A percentile compares a stretch with the other conserved stretches of the same genome.
phyloP scores from a whole-genome alignment of 2,888 invertebrate genomes.

The Torymus auratus region DNA sequence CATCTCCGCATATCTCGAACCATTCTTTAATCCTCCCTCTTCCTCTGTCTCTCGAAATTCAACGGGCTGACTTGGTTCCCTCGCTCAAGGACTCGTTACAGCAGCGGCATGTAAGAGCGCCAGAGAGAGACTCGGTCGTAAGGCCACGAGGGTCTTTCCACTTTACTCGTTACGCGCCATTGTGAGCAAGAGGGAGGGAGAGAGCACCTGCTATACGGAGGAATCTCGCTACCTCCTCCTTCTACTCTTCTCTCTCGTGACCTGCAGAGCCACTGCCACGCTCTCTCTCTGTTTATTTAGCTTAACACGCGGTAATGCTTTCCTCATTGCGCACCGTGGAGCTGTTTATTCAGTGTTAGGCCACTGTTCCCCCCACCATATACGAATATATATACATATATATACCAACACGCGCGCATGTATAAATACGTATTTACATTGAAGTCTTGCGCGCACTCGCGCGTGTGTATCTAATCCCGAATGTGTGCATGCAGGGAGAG shows the following conservation, averaged over 20 bases:
- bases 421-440: slow-evolving; percentile 13
- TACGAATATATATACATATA: not conserved
- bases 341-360: slow-evolving; percentile 44
- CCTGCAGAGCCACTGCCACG: not conserved
- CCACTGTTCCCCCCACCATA: slow-evolving; percentile 41
- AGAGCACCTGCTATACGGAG: not conserved
- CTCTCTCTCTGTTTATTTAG: slow-evolving; percentile 48
- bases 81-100: no score
- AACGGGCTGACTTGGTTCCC: no score
- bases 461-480: no score
- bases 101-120: no score
- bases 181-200: not conserved
- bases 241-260: slow-evolving; percentile 8
- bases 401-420: not conserved
- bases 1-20: no score
- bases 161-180: slow-evolving; percentile 40
- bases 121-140: not conserved
- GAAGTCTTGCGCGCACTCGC: not conserved
- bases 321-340: slow-evolving; percentile 51
- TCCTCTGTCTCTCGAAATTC: no score
- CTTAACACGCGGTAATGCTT: slow-evolving; percentile 52
- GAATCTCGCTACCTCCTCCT: slow-evolving; percentile 7
- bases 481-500: no score
- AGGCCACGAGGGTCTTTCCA: slow-evolving; percentile 40
- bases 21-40: no score